Conservation (phyloP, 2,113 vertebrate genomes). For the Guaruba guarouba region DNA sequence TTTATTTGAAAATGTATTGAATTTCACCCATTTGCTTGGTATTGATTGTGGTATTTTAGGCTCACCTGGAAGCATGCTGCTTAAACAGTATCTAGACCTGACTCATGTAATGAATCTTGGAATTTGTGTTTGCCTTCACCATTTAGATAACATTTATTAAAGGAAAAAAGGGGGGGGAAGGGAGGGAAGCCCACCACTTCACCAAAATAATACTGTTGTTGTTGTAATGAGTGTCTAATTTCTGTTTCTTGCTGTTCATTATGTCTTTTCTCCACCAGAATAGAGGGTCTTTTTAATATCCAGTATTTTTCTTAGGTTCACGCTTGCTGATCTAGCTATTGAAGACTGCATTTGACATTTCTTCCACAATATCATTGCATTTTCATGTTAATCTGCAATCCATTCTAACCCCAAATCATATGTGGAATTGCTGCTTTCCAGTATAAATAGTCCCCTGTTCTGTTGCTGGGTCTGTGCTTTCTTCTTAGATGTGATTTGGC, state of each 20-base stretch:
- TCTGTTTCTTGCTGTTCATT: background rate
- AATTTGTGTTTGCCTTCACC: background rate
- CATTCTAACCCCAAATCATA: background rate
- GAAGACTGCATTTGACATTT: background rate
- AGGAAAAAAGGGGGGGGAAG: background rate
- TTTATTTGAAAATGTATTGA: background rate
- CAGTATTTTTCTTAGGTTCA: background rate
- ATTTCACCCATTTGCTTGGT: accelerated
- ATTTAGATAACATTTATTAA: background rate
- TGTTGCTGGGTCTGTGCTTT: background rate
- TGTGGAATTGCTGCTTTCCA: background rate
- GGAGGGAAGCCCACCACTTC: background rate
- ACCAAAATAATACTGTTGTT: background rate
- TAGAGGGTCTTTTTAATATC: background rate
- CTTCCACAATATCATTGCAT: background rate
- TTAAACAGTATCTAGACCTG: background rate
- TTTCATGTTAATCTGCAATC: background rate
- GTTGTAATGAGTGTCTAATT: background rate
- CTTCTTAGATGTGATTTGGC: background rate
- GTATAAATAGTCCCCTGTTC: background rate
- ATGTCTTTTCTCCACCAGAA: background rate
- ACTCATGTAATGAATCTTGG: background rate
- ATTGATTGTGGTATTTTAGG: background rate
- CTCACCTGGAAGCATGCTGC: background rate
- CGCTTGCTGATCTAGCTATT: background rate